A percentile compares a stretch with the other conserved stretches of the same genome.
Conservation (phyloP, 1,140 invertebrate species). For the Habropoda laboriosa region DNA sequence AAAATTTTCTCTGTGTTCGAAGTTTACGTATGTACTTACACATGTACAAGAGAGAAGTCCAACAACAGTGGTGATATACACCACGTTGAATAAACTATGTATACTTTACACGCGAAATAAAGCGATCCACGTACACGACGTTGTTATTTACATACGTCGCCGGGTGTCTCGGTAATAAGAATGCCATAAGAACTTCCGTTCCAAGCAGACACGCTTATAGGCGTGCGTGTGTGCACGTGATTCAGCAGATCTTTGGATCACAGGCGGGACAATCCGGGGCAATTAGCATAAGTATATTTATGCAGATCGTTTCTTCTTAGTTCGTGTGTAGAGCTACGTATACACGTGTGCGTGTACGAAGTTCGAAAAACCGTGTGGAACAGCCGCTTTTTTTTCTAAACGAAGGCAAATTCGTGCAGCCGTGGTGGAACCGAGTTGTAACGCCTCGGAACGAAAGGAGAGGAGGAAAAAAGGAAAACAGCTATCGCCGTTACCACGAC, state of each 20-base stretch:
- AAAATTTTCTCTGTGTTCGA: neutral
- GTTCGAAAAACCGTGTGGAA: constrained; percentile 1
- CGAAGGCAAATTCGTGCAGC: constrained; percentile 14
- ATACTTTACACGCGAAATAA: constrained; percentile 44
- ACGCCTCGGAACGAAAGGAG: constrained; percentile 13
- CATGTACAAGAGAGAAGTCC: neutral
- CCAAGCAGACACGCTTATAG: neutral
- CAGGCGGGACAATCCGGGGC: constrained; percentile 20
- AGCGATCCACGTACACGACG: constrained; percentile 14
- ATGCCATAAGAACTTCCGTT: constrained; percentile 52
- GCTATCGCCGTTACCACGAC: constrained; percentile 50
- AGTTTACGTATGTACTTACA: neutral
- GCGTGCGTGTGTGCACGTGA: constrained; percentile 14
- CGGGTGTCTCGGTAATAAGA: constrained; percentile 55
- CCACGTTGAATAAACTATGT: constrained; percentile 1
- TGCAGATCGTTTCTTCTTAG: constrained; percentile 21
- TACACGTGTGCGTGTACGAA: neutral
- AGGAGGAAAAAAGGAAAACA: constrained; percentile 22
- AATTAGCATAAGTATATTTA: constrained; percentile 53
- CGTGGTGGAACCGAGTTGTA: neutral
- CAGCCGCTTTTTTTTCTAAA: neutral
- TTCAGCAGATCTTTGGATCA: constrained; percentile 36
- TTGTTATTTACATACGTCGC: constrained; percentile 47
- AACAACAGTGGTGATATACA: neutral
- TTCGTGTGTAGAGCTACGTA: too few species aligned